A percentile compares a stretch with the other conserved stretches of the same genome.
Evolutionary conservation across 2,797 vertebrate species (phyloP).

Genomic region (Bryconaethiops microstoma): DNA sequence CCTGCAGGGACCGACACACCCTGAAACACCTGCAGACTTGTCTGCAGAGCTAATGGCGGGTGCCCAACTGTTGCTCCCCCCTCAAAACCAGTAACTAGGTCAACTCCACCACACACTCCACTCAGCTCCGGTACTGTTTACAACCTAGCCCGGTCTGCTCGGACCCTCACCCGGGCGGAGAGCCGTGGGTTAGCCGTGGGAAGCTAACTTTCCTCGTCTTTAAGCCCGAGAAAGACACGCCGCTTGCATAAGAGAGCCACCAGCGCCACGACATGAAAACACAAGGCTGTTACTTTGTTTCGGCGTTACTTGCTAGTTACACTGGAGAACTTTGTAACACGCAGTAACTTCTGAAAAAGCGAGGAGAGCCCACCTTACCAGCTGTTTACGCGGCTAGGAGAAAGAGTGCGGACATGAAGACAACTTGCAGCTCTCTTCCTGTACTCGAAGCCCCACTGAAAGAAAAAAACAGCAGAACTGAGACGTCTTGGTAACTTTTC

Average conservation of each 20-base stretch:
- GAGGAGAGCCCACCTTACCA: slow-evolving; percentile 71
- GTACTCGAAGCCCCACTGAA: neutral
- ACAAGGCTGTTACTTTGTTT: too few relatives aligned
- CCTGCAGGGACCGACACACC: slow-evolving; percentile 57
- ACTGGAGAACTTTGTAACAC: neutral
- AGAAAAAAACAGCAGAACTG: slow-evolving; percentile 16
- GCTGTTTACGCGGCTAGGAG: slow-evolving; percentile 72
- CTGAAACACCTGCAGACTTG: slow-evolving; percentile 68
- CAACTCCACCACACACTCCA: slow-evolving; percentile 52
- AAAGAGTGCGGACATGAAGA: slow-evolving; percentile 78
- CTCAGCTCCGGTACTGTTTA: neutral
- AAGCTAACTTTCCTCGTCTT: neutral
- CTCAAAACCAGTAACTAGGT: slow-evolving; percentile 59
- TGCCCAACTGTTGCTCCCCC: slow-evolving; percentile 70
- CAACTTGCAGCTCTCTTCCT: slow-evolving; percentile 62
- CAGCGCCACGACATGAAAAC: too few relatives aligned
- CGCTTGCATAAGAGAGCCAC: too few relatives aligned
- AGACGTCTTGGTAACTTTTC: slow-evolving; percentile 62
- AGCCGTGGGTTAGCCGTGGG: neutral
- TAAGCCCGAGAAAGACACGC: neutral
- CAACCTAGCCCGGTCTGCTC: neutral
- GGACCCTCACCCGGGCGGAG: neutral
- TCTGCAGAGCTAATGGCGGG: slow-evolving; percentile 16
- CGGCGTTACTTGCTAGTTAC: too few relatives aligned
- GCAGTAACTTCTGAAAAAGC: neutral